Base-by-base conservation (phyloP, 2,113 vertebrate genomes). In the Nansenia antarctica region DNA sequence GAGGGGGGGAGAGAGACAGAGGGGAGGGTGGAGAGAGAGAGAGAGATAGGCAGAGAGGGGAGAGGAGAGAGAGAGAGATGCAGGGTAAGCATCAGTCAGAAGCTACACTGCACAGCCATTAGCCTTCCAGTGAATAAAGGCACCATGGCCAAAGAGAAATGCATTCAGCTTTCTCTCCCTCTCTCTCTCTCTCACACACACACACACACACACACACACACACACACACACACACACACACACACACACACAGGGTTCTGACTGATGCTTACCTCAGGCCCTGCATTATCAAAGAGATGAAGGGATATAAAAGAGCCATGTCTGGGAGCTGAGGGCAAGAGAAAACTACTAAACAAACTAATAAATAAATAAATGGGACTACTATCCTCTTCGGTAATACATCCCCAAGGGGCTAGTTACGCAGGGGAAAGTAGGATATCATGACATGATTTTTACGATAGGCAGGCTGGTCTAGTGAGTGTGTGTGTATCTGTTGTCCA, bases 201-300 rank as follows among this genome's bases (percentile, higher is more conserved):
- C n/a, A n/a, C n/a, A n/a, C n/a, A n/a, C n/a, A n/a, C n/a, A n/a
- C n/a, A n/a, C n/a, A n/a, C n/a, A n/a, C n/a, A n/a, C n/a, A n/a
- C n/a, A n/a, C n/a, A n/a, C n/a, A n/a, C n/a, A n/a, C n/a, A n/a
- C n/a, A n/a, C n/a, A n/a, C n/a, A n/a, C n/a, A n/a, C n/a, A 37
- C 35, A 37, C 35, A 37, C 35, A 37, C 35, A 37, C 35, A 37
- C 35, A 37, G n/a, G 15, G 14, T 47, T n/a, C 42, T 30, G 29
- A 58, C 55, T 58, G 55, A 58, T 58, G 55, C 29, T 58, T 58
- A 30, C 55, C 55, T 15, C 6, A 58, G 55, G 55, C 55, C 29
- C 55, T 58, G 27, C 55, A 8, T 58, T 30, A 58, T 30, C 29
- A 30, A 12, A 30, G 12, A 58, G 55, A 58, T 58, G 55, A 58